Percentiles rank a stretch among this genome's conserved stretches.
Conservation (phyloP, 1,140 invertebrate genomes). For the Magallana ariakensis region DNA sequence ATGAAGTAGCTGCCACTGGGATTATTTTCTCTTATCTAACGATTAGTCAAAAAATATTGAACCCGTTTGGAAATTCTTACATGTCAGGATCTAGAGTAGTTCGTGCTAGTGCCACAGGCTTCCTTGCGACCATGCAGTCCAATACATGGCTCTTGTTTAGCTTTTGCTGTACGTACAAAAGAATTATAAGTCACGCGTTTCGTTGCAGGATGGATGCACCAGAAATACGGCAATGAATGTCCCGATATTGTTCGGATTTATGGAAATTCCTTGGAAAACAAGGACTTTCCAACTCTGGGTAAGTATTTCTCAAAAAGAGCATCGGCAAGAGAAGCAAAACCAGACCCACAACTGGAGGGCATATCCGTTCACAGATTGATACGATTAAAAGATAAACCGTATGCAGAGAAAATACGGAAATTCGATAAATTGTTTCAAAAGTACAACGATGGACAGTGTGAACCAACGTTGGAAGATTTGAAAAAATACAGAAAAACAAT, state of each 20-base stretch:
- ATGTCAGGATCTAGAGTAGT: too few species aligned
- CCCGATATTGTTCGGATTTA: constrained; percentile 65
- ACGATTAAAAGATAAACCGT: constrained; percentile 51
- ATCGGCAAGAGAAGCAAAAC: constrained; percentile 39
- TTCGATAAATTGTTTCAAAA: constrained; percentile 38
- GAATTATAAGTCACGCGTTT: too few species aligned
- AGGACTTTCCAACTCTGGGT: constrained; percentile 60
- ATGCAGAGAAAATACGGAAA: constrained; percentile 49
- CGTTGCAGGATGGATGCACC: constrained; percentile 14
- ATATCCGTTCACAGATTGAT: constrained; percentile 61
- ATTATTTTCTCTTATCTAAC: too few species aligned
- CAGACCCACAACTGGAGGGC: constrained; percentile 47
- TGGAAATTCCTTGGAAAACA: constrained; percentile 51
- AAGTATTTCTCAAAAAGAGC: constrained; percentile 35
- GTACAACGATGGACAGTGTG: not conserved
- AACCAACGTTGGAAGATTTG: constrained; percentile 38
- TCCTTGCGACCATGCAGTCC: too few species aligned
- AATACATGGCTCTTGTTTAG: too few species aligned
- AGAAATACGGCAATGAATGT: not conserved
- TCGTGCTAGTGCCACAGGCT: too few species aligned
- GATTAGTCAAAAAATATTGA: too few species aligned
- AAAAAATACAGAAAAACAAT: constrained; percentile 57
- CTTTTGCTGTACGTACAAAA: too few species aligned
- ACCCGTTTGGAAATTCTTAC: too few species aligned
- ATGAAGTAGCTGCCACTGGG: too few species aligned